Evolutionary conservation across 2,113 vertebrate species (phyloP).

Genomic region (Plecturocebus donacophilus): DNA sequence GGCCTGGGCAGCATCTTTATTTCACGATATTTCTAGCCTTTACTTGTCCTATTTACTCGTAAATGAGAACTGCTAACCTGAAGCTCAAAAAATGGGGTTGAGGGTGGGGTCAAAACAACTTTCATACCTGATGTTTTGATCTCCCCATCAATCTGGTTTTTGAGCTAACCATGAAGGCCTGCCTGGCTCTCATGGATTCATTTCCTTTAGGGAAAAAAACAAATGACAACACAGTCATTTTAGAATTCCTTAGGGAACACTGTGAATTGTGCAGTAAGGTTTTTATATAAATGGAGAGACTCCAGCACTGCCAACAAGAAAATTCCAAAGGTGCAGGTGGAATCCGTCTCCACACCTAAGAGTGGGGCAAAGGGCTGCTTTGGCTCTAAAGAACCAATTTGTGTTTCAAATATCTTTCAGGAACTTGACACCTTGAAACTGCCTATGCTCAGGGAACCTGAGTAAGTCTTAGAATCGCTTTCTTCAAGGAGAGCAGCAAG

Average conservation of each 20-base stretch:
- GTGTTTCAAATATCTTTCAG: slow-evolving; percentile 73
- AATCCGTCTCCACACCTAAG: neutral
- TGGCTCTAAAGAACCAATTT: slow-evolving; percentile 67
- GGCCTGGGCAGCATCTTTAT: neutral
- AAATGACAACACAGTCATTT: slow-evolving; percentile 22
- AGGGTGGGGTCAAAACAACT: neutral
- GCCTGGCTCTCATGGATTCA: neutral
- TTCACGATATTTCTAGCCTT: neutral
- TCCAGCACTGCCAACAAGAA: neutral
- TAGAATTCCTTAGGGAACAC: slow-evolving; percentile 35
- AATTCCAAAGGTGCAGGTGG: slow-evolving; percentile 48
- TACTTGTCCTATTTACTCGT: neutral
- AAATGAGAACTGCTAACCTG: neutral
- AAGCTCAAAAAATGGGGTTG: neutral
- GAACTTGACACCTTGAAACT: slow-evolving; percentile 70
- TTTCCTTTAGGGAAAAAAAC: slow-evolving; percentile 16
- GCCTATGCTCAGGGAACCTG: slow-evolving; percentile 64
- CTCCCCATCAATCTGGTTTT: neutral
- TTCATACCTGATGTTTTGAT: slow-evolving; percentile 13
- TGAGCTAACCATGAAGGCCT: neutral
- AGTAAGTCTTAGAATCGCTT: slow-evolving; percentile 71
- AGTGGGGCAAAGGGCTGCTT: slow-evolving; percentile 55
- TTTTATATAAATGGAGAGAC: slow-evolving; percentile 50
- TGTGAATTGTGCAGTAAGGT: neutral
- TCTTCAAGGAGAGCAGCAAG: slow-evolving; percentile 63